These are phyloP conservation scores for Sarcophaga subvicina DNA, from an alignment of 2,888 invertebrate genomes.

Conservation along the genomic window DNA sequence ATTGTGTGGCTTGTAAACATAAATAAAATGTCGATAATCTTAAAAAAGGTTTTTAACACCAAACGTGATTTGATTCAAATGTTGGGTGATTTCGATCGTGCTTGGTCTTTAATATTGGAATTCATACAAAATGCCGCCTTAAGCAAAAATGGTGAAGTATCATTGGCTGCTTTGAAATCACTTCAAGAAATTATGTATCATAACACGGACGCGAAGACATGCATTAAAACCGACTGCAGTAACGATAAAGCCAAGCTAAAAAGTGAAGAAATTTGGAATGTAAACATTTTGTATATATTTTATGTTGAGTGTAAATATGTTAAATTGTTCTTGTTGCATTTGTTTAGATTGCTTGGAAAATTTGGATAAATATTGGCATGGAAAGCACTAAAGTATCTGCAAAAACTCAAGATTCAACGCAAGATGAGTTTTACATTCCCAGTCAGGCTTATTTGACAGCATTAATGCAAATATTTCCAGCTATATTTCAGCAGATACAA, in stretches of 20 bases:
- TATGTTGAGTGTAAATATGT: not conserved
- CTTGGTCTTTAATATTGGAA: slow-evolving; percentile 96
- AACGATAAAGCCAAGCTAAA: slow-evolving; percentile 71
- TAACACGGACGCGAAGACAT: slow-evolving; percentile 80
- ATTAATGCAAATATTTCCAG: slow-evolving; percentile 96
- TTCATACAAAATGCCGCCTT: slow-evolving; percentile 97
- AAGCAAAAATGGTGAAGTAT: slow-evolving; percentile 96
- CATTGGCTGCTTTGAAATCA: slow-evolving; percentile 96
- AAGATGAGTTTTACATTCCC: slow-evolving; percentile 89
- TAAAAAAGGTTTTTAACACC: slow-evolving; percentile 88
- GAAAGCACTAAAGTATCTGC: slow-evolving; percentile 86
- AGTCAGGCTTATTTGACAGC: slow-evolving; percentile 97
- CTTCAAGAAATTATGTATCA: slow-evolving; percentile 96
- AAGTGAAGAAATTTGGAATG: slow-evolving; percentile 87
- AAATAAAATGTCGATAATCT: too few relatives aligned
- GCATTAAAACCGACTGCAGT: slow-evolving; percentile 77
- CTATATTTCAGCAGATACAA: slow-evolving; percentile 94
- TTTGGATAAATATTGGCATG: slow-evolving; percentile 94
- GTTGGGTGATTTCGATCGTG: slow-evolving; percentile 94
- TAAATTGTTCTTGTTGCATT: not conserved
- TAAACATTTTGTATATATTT: slow-evolving; percentile 75
- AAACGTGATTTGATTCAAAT: slow-evolving; percentile 92
- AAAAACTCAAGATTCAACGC: slow-evolving; percentile 76
- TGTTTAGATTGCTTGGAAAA: slow-evolving; percentile 87
- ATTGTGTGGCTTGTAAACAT: too few relatives aligned